Base-by-base conservation (phyloP, 2,888 invertebrate genomes). In the Baccha elongata region DNA sequence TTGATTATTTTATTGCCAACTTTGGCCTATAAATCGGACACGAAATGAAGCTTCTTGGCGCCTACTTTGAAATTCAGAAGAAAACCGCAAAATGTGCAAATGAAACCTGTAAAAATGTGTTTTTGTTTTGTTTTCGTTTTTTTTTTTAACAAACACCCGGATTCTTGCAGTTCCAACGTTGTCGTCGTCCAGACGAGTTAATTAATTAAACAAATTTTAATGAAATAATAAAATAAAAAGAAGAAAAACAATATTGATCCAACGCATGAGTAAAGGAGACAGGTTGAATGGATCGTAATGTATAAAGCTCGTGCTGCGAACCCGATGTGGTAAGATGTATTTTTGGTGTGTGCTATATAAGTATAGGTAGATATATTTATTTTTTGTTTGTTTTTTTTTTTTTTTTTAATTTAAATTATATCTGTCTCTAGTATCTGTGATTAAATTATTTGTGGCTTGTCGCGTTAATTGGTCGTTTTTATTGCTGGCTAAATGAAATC, bases 1-100 rank as follows among this genome's bases (percentile, higher is more conserved):
- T 32, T 52, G 65, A 67, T 71, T 48, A 65, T 60, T 71, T 74
- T 81, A 81, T 60, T 74, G 48, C 69, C 65, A 71, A 40, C 8
- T 29, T 60, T 23, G 8, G 65, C 19, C 65, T 37, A 68, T 58
- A 71, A 74, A 65, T 60, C 50, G 60, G 64, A 75, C 60, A 26
- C 13, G 46, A 8, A 35, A 48, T 50, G 32, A 42, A 64, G 44
- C 52, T 64, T 62, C 68, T 55, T 80, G 79, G 79, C 79, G 79
- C 79, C 79, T 55, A 55, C 48, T 68, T 73, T 68, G 23, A 73
- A 73, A 55, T 17, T 68, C 62, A 15, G 11, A 44, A 37, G 29
- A 15, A 58, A 67, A 74, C 65, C 65, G 42, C 74, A 74, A 64
- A 67, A 73, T 65, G 13, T 65, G 19, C 53, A 53, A 72, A 46